Base-by-base conservation (phyloP, 2,797 vertebrate species). In the Atherinosoma microstoma region DNA sequence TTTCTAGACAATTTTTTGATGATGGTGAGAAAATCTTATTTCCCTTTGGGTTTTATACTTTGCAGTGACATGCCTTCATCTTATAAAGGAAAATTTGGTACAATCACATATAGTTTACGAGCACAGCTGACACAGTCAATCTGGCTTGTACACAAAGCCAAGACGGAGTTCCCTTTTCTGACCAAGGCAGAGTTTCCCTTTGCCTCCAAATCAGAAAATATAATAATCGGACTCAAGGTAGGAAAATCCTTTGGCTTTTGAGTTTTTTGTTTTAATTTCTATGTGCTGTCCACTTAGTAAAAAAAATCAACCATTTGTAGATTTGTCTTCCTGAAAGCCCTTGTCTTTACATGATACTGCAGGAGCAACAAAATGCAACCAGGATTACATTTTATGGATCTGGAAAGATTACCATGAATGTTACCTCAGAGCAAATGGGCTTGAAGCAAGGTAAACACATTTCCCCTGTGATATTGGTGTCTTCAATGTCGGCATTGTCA, bases 41-140 rank as follows among this genome's bases (percentile, higher is more conserved):
- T 38, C 4, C 8, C 4, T 54, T 8, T 80, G 32, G 2, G 34
- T 59, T 68, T 1, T 77, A 58, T 84, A 4, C 20, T 27, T 56
- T 34, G 15, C 83, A 94, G 93, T 65, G 90, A 91, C 15, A 92
- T 94, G 91, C 92, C 93, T 51, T 94, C 93, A 16, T 92, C 91
- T 30, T 94, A 84, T 62, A 30, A 84, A 35, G 92, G 93, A 27
- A 93, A 90, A 82, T 93, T 88, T 86, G 93, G 92, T 16, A 84
- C 84, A 51, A 79, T 93, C 36, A 75, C 70, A 12, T 94, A 93
- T 2, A 92, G 75, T 84, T 72, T 94, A 62, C 75, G 75, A 68
- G 89, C 92, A 53, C 66, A 84, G 73, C 68, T 94, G 69, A 94
- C 90, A 47, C 85, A 78, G 79, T 92, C 92, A 0, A 89, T 93